Base-by-base conservation (phyloP, 2,797 vertebrate genomes). In the Eleutherodactylus coqui region DNA sequence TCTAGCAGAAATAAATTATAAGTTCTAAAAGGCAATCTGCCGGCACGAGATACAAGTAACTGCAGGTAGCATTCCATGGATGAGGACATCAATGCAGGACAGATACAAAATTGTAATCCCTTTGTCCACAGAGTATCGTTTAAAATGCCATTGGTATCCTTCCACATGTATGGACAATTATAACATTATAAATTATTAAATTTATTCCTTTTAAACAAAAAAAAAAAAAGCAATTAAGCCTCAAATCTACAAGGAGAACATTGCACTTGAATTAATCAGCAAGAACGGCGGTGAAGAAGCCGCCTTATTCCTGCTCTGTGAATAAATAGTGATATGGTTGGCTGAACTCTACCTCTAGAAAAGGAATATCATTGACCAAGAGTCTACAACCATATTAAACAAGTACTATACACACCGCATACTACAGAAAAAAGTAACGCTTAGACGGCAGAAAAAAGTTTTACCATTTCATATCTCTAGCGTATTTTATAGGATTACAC, bases 241-340 rank as follows among this genome's bases (percentile, higher is more conserved):
- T 94, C 91, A 92, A n/a, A 93, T 93, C 93, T 94, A 94, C 60
- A 94, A 94, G 92, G 92, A 93, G 94, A 92, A 94, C 93, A 95
- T 93, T 94, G 94, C 94, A 94, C 93, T 92, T 92, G 93, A 90
- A 93, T 89, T 91, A 92, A 93, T 91, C 93, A 92, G 93, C 91
- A 91, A 94, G 89, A 94, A 91, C 91, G 67, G 83, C 79, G 81
- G 53, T 89, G 92, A 93, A 86, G 90, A 92, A 90, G 91, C 89
- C 92, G 93, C 89, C 92, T 91, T 92, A 93, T 93, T 94, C 94
- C 92, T 58, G 86, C 81, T 60, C 78, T 88, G 89, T 91, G 90
- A 92, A 94, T 95, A 95, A 95, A 95, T 95, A 95, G 94, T 93
- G 93, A 93, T 94, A 94, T 92, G 93, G 90, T 91, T 90, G 91